Evolutionary conservation across 2,113 vertebrate genomes (phyloP).

Genomic region (Protobothrops mucrosquamatus): DNA sequence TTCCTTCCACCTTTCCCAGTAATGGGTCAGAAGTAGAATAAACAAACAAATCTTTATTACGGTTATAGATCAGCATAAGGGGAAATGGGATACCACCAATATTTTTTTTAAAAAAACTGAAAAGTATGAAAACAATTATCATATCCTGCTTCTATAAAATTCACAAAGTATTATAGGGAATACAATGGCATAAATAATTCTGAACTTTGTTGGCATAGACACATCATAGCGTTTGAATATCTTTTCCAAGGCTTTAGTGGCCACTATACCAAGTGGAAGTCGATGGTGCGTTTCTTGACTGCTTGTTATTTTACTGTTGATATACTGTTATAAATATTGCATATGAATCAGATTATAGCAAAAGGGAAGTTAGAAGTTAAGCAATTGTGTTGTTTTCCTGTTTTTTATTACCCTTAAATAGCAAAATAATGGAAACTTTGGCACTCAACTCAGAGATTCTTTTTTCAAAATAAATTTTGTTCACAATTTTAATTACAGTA

Average conservation of each 20-base stretch:
- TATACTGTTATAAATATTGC: background rate
- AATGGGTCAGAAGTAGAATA: background rate
- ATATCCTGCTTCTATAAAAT: background rate
- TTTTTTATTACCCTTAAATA: background rate
- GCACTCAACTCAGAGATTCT: background rate
- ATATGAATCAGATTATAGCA: background rate
- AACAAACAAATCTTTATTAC: no score
- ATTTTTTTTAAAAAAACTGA: background rate
- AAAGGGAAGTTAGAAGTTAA: background rate
- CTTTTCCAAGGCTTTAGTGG: background rate
- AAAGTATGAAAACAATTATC: background rate
- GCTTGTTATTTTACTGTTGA: background rate
- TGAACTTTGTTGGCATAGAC: background rate
- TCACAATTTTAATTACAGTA: background rate
- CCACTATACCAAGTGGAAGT: background rate
- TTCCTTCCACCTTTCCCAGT: background rate
- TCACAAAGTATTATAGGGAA: background rate
- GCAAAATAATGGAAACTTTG: background rate
- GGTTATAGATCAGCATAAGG: no score
- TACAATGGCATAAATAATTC: background rate
- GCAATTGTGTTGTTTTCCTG: accelerated
- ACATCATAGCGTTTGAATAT: background rate
- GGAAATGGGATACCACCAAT: no score
- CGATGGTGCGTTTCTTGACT: background rate
- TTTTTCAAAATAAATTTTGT: background rate